A percentile compares a stretch with the other conserved stretches of the same genome.
Evolutionary conservation across 2,797 vertebrate genomes (phyloP).

Genomic region (Anolis apletophallus): DNA sequence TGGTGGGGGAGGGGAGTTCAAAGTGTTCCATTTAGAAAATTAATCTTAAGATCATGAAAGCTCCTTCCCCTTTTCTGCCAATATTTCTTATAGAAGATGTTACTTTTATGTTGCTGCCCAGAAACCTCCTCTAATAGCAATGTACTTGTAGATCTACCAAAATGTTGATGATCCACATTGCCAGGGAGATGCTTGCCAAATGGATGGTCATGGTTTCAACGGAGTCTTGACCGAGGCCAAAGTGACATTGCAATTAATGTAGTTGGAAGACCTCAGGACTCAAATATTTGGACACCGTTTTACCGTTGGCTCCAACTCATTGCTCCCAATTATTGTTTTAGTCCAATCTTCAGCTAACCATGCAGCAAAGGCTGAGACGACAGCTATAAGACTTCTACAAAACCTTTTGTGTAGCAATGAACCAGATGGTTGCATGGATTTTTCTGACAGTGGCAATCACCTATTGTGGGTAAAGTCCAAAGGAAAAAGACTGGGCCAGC

Average conservation of each 20-base stretch:
- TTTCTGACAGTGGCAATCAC: background rate
- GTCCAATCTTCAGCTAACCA: constrained; percentile 65
- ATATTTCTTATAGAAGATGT: background rate
- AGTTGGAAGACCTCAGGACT: constrained; percentile 71
- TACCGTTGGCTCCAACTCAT: constrained; percentile 65
- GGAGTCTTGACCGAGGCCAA: constrained; percentile 61
- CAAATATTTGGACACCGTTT: constrained; percentile 67
- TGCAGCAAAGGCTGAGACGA: constrained; percentile 43
- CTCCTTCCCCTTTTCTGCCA: background rate
- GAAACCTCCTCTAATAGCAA: background rate
- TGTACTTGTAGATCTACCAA: background rate
- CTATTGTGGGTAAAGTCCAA: background rate
- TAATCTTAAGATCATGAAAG: background rate
- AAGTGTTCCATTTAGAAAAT: constrained; percentile 1
- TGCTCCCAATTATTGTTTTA: constrained; percentile 66
- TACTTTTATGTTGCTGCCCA: background rate
- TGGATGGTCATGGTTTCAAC: constrained; percentile 57
- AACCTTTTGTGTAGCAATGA: background rate
- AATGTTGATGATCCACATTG: constrained; percentile 11
- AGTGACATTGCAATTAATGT: constrained; percentile 64
- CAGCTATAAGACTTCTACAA: background rate
- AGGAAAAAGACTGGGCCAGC: background rate
- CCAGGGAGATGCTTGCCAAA: constrained; percentile 60
- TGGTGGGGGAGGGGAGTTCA: background rate
- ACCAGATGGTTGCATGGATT: background rate